Evolutionary conservation across 2,113 vertebrate genomes (phyloP).

Genomic region (Ictalurus punctatus): DNA sequence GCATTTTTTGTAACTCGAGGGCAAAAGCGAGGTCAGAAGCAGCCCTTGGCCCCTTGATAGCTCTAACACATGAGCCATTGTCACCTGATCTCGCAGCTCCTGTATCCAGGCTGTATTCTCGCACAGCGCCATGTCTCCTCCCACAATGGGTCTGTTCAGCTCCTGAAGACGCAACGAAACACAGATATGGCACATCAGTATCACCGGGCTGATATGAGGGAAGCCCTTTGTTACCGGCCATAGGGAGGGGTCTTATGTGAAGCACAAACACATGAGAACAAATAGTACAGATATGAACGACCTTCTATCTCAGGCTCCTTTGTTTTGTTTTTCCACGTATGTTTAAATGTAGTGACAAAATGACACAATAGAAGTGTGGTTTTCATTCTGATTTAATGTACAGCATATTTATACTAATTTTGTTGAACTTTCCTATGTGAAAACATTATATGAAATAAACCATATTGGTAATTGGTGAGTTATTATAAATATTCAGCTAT

Average conservation of each 20-base stretch:
- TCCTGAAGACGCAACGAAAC: constrained; percentile 62
- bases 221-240: constrained; percentile 23
- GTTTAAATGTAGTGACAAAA: neutral
- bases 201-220: constrained; percentile 46
- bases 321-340: neutral
- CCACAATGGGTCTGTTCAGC: constrained; percentile 67
- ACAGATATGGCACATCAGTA: constrained; percentile 56
- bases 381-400: neutral
- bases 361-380: neutral
- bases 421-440: neutral
- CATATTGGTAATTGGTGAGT: neutral
- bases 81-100: constrained; percentile 73
- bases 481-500: neutral
- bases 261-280: constrained; percentile 11
- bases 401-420: neutral
- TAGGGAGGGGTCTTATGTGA: constrained; percentile 20
- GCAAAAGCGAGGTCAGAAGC: constrained; percentile 24
- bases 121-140: constrained; percentile 60
- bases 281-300: constrained; percentile 19
- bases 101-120: constrained; percentile 65
- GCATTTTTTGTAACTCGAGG: constrained; percentile 23
- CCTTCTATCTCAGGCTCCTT: neutral
- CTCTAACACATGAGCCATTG: constrained; percentile 40
- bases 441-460: neutral
- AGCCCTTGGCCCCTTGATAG: constrained; percentile 34